Evolutionary conservation across 2,113 vertebrate genomes (phyloP).

Genomic region (Saiga tatarica): DNA sequence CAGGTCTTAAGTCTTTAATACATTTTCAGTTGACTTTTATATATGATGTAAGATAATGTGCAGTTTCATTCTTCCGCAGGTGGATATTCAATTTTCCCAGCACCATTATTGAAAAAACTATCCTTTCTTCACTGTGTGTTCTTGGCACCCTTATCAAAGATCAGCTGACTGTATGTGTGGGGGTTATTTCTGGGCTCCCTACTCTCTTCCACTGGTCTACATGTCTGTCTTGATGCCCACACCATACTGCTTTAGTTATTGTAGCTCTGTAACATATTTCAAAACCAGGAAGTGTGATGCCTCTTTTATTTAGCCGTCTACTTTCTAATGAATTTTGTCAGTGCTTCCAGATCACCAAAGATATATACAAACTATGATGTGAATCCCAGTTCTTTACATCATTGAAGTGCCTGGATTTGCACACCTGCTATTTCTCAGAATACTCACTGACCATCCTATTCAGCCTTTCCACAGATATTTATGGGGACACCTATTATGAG

Average conservation of each 20-base stretch:
- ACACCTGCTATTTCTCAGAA: background rate
- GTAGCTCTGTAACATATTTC: background rate
- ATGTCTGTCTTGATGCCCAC: background rate
- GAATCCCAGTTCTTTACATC: background rate
- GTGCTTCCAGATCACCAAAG: background rate
- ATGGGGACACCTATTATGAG: fast-evolving
- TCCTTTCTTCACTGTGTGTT: background rate
- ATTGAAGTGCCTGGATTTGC: background rate
- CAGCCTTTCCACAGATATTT: background rate
- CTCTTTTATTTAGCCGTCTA: background rate
- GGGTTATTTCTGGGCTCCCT: background rate
- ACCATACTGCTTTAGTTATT: background rate
- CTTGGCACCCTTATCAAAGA: background rate
- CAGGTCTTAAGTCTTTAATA: background rate
- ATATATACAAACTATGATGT: background rate
- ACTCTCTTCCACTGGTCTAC: background rate
- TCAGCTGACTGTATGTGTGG: background rate
- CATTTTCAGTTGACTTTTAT: background rate
- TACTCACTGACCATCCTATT: background rate
- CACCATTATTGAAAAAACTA: background rate
- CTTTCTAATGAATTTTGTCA: background rate
- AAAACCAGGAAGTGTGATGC: background rate
- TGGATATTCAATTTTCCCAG: background rate
- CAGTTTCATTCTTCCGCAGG: background rate
- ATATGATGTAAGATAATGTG: background rate